Base-by-base conservation (phyloP, 2,113 vertebrate genomes). In the Lepus europaeus region DNA sequence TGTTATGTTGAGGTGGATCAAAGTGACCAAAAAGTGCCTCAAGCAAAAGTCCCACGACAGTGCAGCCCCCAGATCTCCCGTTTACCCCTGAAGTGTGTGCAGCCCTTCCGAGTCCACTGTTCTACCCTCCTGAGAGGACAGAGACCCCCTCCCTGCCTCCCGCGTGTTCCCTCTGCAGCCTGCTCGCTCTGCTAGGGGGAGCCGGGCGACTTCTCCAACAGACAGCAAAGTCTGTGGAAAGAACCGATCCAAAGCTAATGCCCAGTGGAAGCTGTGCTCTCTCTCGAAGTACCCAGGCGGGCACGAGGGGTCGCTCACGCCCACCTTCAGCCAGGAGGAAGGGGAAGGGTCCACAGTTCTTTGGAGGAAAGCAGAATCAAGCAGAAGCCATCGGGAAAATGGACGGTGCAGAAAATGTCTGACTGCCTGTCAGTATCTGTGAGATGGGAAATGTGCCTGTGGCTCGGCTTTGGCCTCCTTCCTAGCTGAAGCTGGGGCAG, bases 341-440 rank as follows among this genome's bases (percentile, higher is more conserved):
- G 74, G 45, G 76, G 74, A 3, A 2, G 10, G 25, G 2, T 23
- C 13, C 69, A 11, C 0, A 61, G 11, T 86, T 80, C 49, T 61
- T 2, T 22, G 36, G 68, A 63, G 49, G 56, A 70, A 90, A 77
- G 39, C 0, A 33, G 87, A 73, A 61, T 22, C 33, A n/a, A 31
- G 11, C 8, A 4, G 2, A n/a, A 39, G 25, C 49, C 64, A 19
- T 29, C 11, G 14, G 20, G 9, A 19, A 6, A 31, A 36, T 49
- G 64, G 45, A 66, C 66, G 64, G 19, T 68, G 14, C 16, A 49
- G 8, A n/a, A 36, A 5, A 17, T 4, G 19, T 20, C 0, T 22
- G 9, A 29, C 6, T 14, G 7, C 27, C 0, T 0, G 14, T 6
- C 8, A 22, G 39, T 2, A 4, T 56, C 12, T 17, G 12, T 0